Conservation (phyloP, 2,888 invertebrate genomes). For the Thumatha senex region DNA sequence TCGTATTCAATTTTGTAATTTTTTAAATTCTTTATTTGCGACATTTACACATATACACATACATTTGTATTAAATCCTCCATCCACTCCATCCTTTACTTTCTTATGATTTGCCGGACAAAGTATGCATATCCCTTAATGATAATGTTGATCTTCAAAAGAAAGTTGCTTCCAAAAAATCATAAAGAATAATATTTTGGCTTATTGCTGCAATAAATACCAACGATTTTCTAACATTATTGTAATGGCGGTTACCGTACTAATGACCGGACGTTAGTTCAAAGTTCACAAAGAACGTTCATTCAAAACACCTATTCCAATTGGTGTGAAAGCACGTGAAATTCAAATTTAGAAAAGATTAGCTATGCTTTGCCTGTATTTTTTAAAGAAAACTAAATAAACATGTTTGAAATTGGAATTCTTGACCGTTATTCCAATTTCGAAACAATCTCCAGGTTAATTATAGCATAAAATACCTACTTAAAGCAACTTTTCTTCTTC, state of each 20-base stretch:
- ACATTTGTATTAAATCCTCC: not conserved
- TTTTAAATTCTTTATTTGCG: no score
- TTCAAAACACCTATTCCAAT: constrained; percentile 30
- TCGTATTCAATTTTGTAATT: no score
- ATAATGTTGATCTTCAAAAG: not conserved
- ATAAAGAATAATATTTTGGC: constrained; percentile 7
- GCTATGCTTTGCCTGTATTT: constrained; percentile 18
- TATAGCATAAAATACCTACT: no score
- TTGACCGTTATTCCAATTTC: no score
- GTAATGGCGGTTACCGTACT: constrained; percentile 35
- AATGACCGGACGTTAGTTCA: constrained; percentile 46
- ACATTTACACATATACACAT: no score
- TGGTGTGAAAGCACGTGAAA: constrained; percentile 57
- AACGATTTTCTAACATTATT: constrained; percentile 21
- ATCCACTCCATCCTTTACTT: no score
- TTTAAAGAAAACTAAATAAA: constrained; percentile 14
- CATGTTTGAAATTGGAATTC: not conserved
- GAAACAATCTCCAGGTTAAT: no score
- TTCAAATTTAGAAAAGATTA: constrained; percentile 55
- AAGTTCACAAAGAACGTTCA: constrained; percentile 28
- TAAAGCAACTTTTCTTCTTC: no score
- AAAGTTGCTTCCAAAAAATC: constrained; percentile 1
- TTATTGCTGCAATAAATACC: constrained; percentile 15
- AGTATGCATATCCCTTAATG: not conserved
- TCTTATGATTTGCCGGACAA: no score